Evolutionary conservation across 2,888 invertebrate species (phyloP).

Genomic region (Oligia fasciuncula): DNA sequence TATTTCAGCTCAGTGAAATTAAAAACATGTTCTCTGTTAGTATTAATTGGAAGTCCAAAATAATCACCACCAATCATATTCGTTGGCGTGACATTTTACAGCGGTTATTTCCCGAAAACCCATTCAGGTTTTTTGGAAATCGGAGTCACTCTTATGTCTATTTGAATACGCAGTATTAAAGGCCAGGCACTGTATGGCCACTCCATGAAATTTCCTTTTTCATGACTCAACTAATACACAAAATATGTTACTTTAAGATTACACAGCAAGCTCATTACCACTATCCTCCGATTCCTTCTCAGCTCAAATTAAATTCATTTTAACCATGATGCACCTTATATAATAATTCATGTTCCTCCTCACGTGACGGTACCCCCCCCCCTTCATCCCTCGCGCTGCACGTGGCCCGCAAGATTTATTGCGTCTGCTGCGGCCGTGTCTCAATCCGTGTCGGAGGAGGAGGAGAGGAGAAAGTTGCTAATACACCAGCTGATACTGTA

Average conservation of each 20-base stretch:
- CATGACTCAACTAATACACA: not conserved
- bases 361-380: conserved; percentile 43
- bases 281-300: not conserved
- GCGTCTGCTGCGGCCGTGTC: conserved; percentile 65
- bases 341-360: conserved; percentile 57
- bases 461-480: conserved; percentile 67
- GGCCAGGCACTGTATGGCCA: not conserved
- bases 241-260: not conserved
- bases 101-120: too few relatives aligned
- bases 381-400: conserved; percentile 38
- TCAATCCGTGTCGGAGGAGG: conserved; percentile 53
- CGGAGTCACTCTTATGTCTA: not conserved
- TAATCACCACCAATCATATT: not conserved
- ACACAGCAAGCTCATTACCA: not conserved
- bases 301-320: conserved; percentile 30
- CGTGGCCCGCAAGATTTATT: conserved; percentile 64
- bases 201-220: not conserved
- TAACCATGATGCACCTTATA: conserved; percentile 58
- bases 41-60: too few relatives aligned
- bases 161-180: not conserved
- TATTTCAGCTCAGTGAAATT: not conserved
- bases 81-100: not conserved
- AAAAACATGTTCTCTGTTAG: not conserved
- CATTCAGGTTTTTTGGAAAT: too few relatives aligned
- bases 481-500: conserved; percentile 56